phyloP scores from a whole-genome alignment of 2,888 invertebrate genomes.

The Strigamia transsilvanica region DNA sequence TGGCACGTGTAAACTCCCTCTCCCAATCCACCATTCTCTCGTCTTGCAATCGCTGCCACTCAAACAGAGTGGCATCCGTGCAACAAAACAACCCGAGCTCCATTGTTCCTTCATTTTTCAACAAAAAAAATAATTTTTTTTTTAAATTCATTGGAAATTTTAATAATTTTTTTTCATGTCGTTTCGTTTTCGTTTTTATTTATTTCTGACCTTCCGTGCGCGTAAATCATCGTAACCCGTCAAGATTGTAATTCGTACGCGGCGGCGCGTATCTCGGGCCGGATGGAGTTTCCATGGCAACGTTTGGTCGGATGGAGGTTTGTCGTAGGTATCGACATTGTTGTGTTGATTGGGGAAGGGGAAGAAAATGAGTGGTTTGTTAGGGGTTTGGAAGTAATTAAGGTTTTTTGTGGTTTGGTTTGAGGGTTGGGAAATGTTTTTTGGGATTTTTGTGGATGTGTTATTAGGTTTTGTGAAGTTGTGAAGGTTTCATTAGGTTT shows the following conservation, averaged over 20 bases:
- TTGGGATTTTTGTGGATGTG: no score
- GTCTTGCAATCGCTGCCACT: conserved; percentile 33
- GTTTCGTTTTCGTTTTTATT: no score
- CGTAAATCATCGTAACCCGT: background rate
- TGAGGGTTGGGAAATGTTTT: no score
- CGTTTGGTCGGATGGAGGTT: background rate
- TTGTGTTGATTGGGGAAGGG: background rate
- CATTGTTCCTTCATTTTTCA: conserved; percentile 6
- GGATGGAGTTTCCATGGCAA: background rate
- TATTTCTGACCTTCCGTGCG: no score
- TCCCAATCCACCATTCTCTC: conserved; percentile 17
- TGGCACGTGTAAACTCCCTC: conserved; percentile 33
- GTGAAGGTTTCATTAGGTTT: no score
- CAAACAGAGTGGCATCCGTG: conserved; percentile 36
- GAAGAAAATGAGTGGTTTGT: background rate
- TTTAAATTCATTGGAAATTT: no score
- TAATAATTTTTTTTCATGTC: no score
- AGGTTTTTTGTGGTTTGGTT: background rate
- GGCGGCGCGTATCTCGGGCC: conserved; percentile 18
- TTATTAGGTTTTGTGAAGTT: no score
- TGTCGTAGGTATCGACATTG: background rate
- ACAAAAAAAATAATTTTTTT: background rate
- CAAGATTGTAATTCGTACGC: conserved; percentile 41
- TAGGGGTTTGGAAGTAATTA: background rate
- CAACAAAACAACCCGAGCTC: background rate